Evolutionary conservation across 2,888 invertebrate species (phyloP), one percentile per base, ranked within the genome.

Genomic region (Drosophila anceps): DNA sequence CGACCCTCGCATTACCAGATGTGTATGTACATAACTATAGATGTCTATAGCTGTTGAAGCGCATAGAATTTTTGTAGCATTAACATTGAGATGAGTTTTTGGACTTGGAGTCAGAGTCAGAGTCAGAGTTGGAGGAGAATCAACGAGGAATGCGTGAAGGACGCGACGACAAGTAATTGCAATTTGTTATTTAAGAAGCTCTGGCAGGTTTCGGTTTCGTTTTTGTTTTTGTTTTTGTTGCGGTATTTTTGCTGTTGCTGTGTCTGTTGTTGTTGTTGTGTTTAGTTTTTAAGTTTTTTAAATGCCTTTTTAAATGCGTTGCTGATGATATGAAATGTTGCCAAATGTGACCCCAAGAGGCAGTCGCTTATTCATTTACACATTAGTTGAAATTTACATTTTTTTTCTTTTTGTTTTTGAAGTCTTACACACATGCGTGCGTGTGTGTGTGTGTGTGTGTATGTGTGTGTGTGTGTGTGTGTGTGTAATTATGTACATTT

Each of bases 311-410:
- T 78, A 82, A 87, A 88, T 84, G 82, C 79, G 69, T 80, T 69
- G 80, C 86, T 85, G 78, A 75, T 86, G 84, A 84, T 87, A 82
- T 74, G 82, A 84, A 84, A 87, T 84, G 85, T 84, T 84, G 88
- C 81, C 88, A 84, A 84, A 84, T 84, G 70, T 84, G 88, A 87
- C 87, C 84, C 84, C 84, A 84, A 84, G 87, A 81, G 84, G 84
- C 87, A 68, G 70, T 74, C 72, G 79, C 73, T 71, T 82, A 68
- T 87, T 87, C 85, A 85, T 84, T 88, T 88, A 77, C 88, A 85
- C 84, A 84, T 84, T 88, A 84, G 88, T 81, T 85, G 73, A 84
- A 77, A 84, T 84, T 84, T 77, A 84, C 72, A 88, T 85, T 71
- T 72, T 12, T 46, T 53, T 13, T 20, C 4, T n/a, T 10, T 1